A percentile compares a stretch with the other conserved stretches of the same genome.
phyloP scores from a whole-genome alignment of 2,888 invertebrate species.

The Alviniconcha strummeri region DNA sequence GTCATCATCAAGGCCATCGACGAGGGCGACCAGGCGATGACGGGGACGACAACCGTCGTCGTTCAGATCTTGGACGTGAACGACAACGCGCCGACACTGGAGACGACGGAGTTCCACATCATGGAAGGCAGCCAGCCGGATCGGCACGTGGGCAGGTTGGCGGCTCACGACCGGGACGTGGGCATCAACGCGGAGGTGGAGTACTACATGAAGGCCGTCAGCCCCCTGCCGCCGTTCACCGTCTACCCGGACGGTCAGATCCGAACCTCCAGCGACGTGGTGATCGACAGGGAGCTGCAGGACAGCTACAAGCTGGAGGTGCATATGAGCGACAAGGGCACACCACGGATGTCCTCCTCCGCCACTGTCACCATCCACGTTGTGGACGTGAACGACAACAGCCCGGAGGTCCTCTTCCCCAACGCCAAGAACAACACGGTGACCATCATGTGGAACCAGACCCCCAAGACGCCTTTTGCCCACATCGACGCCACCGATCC shows the following conservation, averaged over 20 bases:
- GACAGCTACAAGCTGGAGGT: constrained; percentile 91
- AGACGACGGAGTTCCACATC: constrained; percentile 81
- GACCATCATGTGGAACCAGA: constrained; percentile 54
- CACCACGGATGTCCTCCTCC: constrained; percentile 83
- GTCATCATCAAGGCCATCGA: constrained; percentile 93
- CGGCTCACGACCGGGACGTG: constrained; percentile 93
- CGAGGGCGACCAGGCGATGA: constrained; percentile 80
- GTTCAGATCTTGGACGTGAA: constrained; percentile 85
- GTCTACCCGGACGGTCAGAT: constrained; percentile 89
- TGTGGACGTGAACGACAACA: constrained; percentile 96
- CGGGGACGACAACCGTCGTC: constrained; percentile 80
- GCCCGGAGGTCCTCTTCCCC: constrained; percentile 77
- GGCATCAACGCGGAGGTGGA: constrained; percentile 90
- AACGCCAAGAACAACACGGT: constrained; percentile 60
- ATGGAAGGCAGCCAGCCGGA: constrained; percentile 89
- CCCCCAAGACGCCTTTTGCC: constrained; percentile 56
- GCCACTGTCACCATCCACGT: constrained; percentile 95
- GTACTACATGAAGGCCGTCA: constrained; percentile 78
- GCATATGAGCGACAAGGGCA: constrained; percentile 85
- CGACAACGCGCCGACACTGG: constrained; percentile 64
- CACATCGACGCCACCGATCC: constrained; percentile 91
- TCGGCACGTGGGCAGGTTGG: constrained; percentile 89
- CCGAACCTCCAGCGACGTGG: constrained; percentile 84
- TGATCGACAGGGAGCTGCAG: constrained; percentile 88
- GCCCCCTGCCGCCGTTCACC: constrained; percentile 83